phyloP scores from a whole-genome alignment of 2,888 invertebrate species.

The Drosophila colorata region DNA sequence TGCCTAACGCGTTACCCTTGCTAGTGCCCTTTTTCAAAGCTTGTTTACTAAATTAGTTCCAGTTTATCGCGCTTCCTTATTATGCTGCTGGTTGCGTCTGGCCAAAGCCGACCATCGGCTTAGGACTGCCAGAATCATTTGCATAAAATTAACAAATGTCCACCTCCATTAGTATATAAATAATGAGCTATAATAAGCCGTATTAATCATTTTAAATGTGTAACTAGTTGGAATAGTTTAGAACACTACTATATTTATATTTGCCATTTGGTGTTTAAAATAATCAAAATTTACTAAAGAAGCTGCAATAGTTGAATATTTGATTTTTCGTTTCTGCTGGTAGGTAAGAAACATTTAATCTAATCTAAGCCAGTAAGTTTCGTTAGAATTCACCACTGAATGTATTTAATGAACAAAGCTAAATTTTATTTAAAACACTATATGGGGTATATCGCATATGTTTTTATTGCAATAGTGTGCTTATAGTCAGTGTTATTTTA shows the following conservation, averaged over 20 bases:
- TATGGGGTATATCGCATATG: neutral
- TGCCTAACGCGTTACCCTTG: slow-evolving; percentile 25
- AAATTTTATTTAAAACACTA: too few relatives aligned
- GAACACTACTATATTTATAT: neutral
- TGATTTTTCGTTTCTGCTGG: too few relatives aligned
- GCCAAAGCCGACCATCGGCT: slow-evolving; percentile 27
- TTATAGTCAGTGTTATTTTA: slow-evolving; percentile 3
- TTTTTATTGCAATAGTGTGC: slow-evolving; percentile 1
- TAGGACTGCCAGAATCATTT: slow-evolving; percentile 39
- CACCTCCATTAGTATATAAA: slow-evolving; percentile 1
- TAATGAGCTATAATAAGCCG: neutral
- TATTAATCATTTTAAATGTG: neutral
- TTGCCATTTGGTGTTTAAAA: too few relatives aligned
- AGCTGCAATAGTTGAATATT: neutral
- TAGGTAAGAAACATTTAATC: too few relatives aligned
- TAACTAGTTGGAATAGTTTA: too few relatives aligned
- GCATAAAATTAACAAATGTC: slow-evolving; percentile 73
- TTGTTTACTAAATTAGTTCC: slow-evolving; percentile 73
- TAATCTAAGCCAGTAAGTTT: too few relatives aligned
- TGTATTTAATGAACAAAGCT: too few relatives aligned
- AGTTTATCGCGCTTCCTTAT: slow-evolving; percentile 71
- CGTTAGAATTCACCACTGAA: too few relatives aligned
- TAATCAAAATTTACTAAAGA: neutral
- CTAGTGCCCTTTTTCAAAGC: slow-evolving; percentile 42
- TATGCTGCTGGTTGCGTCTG: slow-evolving; percentile 34